These are phyloP conservation scores for Bothrops jararaca DNA, from an alignment of 2,113 vertebrate species.

Conservation along the genomic window DNA sequence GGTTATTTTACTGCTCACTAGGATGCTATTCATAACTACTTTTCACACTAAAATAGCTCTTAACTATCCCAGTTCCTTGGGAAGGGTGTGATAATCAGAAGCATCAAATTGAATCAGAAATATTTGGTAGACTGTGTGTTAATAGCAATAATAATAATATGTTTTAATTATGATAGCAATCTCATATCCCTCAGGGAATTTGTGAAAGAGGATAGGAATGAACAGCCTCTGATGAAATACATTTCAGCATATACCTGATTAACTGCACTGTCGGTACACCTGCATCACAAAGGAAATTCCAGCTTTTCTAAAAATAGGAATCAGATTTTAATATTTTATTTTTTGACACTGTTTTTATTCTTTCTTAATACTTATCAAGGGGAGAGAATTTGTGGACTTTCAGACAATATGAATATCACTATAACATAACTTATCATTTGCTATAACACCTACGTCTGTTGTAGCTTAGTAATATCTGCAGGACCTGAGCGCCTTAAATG, in stretches of 20 bases:
- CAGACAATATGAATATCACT: neutral
- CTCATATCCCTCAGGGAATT: neutral
- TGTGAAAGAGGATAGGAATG: neutral
- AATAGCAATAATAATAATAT: neutral
- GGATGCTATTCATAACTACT: neutral
- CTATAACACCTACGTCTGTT: neutral
- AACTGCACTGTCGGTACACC: neutral
- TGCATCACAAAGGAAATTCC: neutral
- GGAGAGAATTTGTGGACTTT: neutral
- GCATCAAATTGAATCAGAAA: neutral
- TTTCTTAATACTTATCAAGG: neutral
- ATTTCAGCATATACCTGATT: neutral
- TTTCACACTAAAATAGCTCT: neutral
- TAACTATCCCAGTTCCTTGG: neutral
- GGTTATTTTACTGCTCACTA: neutral
- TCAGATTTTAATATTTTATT: neutral
- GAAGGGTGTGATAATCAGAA: neutral
- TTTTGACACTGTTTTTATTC: neutral
- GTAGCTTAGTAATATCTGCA: neutral
- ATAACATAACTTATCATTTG: neutral
- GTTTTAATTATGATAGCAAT: slow-evolving; percentile 3
- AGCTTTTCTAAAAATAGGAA: neutral
- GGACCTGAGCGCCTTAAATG: neutral
- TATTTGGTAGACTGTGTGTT: neutral
- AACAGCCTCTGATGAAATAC: neutral